phyloP scores from a whole-genome alignment of 2,888 invertebrate species.

The Allygus modestus region DNA sequence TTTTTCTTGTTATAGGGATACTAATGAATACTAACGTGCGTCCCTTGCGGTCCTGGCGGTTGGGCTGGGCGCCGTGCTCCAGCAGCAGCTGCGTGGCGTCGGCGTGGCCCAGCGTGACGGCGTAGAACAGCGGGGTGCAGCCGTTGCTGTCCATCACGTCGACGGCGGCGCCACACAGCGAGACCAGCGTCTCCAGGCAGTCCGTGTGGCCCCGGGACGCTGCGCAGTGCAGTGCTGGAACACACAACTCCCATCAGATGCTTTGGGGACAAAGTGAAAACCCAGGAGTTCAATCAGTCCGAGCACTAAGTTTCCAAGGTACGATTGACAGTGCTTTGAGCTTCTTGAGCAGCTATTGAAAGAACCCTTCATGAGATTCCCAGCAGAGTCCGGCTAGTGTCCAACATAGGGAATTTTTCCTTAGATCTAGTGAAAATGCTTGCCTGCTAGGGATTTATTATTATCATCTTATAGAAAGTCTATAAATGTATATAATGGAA shows the following conservation, averaged over 20 bases:
- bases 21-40: slow-evolving; percentile 84
- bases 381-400: too few relatives aligned
- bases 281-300: slow-evolving; percentile 3
- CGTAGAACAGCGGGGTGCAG: slow-evolving; percentile 97
- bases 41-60: slow-evolving; percentile 95
- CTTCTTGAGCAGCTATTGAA: too few relatives aligned
- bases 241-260: background rate
- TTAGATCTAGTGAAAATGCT: too few relatives aligned
- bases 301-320: too few relatives aligned
- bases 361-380: too few relatives aligned
- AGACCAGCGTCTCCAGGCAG: slow-evolving; percentile 92
- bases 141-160: slow-evolving; percentile 96
- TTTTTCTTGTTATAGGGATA: too few relatives aligned
- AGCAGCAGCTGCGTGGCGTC: slow-evolving; percentile 94
- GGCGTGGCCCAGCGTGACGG: slow-evolving; percentile 96
- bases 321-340: too few relatives aligned
- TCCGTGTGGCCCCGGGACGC: slow-evolving; percentile 97
- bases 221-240: slow-evolving; percentile 93
- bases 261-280: slow-evolving; percentile 45
- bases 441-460: too few relatives aligned
- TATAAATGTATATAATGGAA: too few relatives aligned
- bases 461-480: too few relatives aligned
- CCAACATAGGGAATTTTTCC: too few relatives aligned
- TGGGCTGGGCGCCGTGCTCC: slow-evolving; percentile 93
- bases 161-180: slow-evolving; percentile 91